Evolutionary conservation across 37 sponge, comb jelly and placozoan genomes (phyloP), one percentile per base, ranked within the genome.

Genomic region (Bolinopsis microptera): DNA sequence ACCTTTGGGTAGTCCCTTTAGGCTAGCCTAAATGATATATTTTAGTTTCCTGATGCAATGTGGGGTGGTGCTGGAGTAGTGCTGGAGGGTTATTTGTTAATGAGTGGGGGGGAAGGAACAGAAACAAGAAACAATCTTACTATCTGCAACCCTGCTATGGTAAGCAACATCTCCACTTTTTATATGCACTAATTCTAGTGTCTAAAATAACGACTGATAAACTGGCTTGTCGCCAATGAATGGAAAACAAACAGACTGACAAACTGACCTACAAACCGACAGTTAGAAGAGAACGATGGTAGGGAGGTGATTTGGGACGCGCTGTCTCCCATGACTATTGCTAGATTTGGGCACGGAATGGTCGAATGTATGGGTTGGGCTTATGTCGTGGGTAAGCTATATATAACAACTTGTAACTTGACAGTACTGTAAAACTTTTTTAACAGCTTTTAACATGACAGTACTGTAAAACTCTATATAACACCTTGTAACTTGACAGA

Each of bases 271-370:
- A 72, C 75, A 72, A 28, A 72, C 75, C 61, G 13, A 48, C 61
- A 48, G 61, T 48, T 48, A 13, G 13, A 5, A n/a, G 75, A 72
- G 31, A 28, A 72, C 31, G 75, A 30, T 5, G 75, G 31, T 8
- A 2, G 75, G 5, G 75, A 28, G 75, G 75, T n/a, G 26, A n/a
- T 72, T 8, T 72, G 75, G 75, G 31, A n/a, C 26, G 75, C 5
- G 18, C 75, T 72, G 75, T 30, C 31, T 5, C 75, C 75, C 26
- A 72, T 72, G 75, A 72, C 26, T 8, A 30, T 72, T 24, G 75
- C 75, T 5, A n/a, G 75, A n/a, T 72, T 72, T 21, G 75, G 75
- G 26, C 75, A 72, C 75, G 75, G 75, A 23, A 72, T 72, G 75
- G 75, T 28, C 3, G 75, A 72, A n/a, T 72, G 75, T 72, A 48